Percentiles rank a stretch among this genome's conserved stretches.
Evolutionary conservation across 2,113 vertebrate genomes (phyloP).

Genomic region (Mirounga angustirostris): DNA sequence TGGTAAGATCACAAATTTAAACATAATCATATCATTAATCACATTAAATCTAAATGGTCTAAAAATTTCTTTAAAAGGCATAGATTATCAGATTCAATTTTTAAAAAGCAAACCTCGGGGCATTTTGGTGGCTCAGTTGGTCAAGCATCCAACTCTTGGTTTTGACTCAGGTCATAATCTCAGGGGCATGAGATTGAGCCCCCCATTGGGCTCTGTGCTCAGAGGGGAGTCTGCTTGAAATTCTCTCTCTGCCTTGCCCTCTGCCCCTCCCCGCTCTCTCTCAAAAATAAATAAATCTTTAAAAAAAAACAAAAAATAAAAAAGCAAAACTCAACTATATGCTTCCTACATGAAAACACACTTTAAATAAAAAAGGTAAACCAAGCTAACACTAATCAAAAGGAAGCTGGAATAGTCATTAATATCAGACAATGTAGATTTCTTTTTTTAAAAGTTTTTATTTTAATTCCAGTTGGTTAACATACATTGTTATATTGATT

Average conservation of each 20-base stretch:
- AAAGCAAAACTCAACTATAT: neutral
- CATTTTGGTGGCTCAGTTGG: neutral
- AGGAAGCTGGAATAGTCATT: neutral
- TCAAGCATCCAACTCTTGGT: neutral
- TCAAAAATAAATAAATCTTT: neutral
- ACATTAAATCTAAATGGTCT: neutral
- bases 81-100: neutral
- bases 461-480: neutral
- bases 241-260: neutral
- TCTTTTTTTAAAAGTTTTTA: neutral
- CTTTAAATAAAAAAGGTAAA: conserved; percentile 26
- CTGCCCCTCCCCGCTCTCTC: neutral
- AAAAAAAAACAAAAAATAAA: neutral
- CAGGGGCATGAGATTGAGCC: neutral
- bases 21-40: neutral
- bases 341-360: neutral
- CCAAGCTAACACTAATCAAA: neutral
- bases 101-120: neutral
- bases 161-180: neutral
- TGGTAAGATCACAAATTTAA: neutral
- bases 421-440: neutral
- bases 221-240: neutral
- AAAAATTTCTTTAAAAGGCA: neutral
- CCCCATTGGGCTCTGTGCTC: neutral
- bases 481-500: neutral